Conservation (phyloP, 2,888 invertebrate species). For the Cerceris rybyensis region DNA sequence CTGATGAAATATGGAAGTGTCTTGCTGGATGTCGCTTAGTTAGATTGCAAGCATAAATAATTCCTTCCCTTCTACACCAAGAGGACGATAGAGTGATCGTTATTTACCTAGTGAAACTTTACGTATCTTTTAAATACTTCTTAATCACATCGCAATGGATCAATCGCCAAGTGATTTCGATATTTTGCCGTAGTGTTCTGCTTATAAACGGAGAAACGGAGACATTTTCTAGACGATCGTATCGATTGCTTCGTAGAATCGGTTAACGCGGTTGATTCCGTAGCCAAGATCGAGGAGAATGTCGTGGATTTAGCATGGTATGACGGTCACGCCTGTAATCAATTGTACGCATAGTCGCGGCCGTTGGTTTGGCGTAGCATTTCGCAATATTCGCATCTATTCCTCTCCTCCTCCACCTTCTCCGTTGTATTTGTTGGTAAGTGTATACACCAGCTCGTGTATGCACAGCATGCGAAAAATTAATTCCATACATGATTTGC, state of each 20-base stretch:
- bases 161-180: too few species aligned
- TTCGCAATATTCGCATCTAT: conserved; percentile 54
- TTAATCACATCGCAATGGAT: too few species aligned
- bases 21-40: too few species aligned
- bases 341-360: conserved; percentile 68
- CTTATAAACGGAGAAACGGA: not conserved
- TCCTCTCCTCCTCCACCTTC: not conserved
- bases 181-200: too few species aligned
- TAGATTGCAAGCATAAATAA: too few species aligned
- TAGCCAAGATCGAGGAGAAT: conserved; percentile 68
- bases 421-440: conserved; percentile 21
- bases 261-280: conserved; percentile 53
- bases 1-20: not conserved
- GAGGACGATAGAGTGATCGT: too few species aligned
- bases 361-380: conserved; percentile 60
- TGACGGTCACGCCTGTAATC: conserved; percentile 71
- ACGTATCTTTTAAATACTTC: too few species aligned
- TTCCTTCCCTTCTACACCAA: too few species aligned
- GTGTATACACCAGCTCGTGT: conserved; percentile 27
- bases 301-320: conserved; percentile 66
- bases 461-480: conserved; percentile 65
- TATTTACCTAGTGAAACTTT: too few species aligned
- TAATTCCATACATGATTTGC: conserved; percentile 63
- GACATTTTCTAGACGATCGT: not conserved
- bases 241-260: conserved; percentile 40